Evolutionary conservation across 1,140 invertebrate genomes (phyloP), one percentile per base, ranked within the genome.

Genomic region (Drosophila navojoa): DNA sequence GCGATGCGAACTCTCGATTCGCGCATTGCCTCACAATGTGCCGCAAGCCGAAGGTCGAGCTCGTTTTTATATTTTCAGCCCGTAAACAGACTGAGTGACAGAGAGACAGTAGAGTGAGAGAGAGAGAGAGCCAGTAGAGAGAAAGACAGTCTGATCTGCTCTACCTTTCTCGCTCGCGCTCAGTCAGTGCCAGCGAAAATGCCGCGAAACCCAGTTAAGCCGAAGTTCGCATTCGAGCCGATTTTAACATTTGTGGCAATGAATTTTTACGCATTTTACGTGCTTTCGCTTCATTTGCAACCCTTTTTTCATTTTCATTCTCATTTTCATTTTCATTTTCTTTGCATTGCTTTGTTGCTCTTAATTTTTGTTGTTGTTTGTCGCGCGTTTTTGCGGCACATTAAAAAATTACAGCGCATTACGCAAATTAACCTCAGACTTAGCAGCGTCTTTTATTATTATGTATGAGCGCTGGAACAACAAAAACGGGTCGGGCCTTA

Each of bases 391-490:
- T 79, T 77, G 67, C 66, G 67, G 70, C 69, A 77, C 81, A 85
- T 85, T 85, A 75, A 81, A 85, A 79, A 85, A 85, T 85, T 81
- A 85, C 81, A 81, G 64, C 74, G 81, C 70, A 85, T 85, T 86
- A 85, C 81, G 75, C 76, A 85, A 85, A 85, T 85, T 85, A 86
- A 86, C 81, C 81, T 85, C 81, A 85, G 81, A 85, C 81, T 85
- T 85, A 81, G 81, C 74, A 80, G 53, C 66, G 70, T 58, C 70
- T 62, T 62, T 73, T 67, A 62, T 75, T 71, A 67, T 75, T 75
- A 44, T 57, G 45, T 57, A 62, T 54, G 35, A 29, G 5, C 16
- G 27, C 38, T 35, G 11, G 38, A 67, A 15, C 0, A 29, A 29
- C 27, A 32, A 32, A 32, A 32, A 32, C 6, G 5, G 5, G 5